Base-by-base conservation (phyloP, 1,140 invertebrate genomes). In the Drosophila pseudoananassae region DNA sequence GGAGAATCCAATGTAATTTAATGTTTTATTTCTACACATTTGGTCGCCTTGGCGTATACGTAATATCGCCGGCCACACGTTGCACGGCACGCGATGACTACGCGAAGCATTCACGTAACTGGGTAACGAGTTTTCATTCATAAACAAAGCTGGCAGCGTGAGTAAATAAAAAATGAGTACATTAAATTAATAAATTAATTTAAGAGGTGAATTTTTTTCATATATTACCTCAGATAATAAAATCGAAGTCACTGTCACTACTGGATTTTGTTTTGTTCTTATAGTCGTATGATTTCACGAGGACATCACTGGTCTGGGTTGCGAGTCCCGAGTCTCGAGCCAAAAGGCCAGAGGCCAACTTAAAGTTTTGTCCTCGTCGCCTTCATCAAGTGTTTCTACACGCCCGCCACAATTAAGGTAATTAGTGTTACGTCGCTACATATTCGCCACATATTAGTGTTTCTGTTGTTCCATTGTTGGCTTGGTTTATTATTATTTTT, bases 21-120 rank as follows among this genome's bases (percentile, higher is more conserved):
- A 85, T 85, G 82, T 85, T 85, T 87, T 78, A 76, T 85, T 82
- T 85, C 78, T 78, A 68, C 83, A 82, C 78, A 82, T 68, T 75
- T 78, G 82, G 69, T 60, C 64, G 64, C 74, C 65, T 54, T 75
- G 64, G 82, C 78, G 51, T 66, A 84, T 85, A 85, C 77, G 73
- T 73, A 69, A 84, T 84, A 84, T 68, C 51, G 74, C 57, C 68
- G 54, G 46, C 53, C 63, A 85, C 81, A 84, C 73, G 76, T 72
- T 59, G 51, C 58, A 64, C 43, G 29, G 70, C 82, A 85, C 82
- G 82, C 82, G 83, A 85, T 78, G 75, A 33, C 70, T 71, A 85
- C 83, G 82, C 87, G 82, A 61, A 43, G 74, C 70, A 57, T 61
- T 65, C 81, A 64, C 69, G 59, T 74, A 79, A 63, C 79, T 69